A percentile compares a stretch with the other conserved stretches of the same genome.
phyloP scores from a whole-genome alignment of 2,113 vertebrate species.

The Labeo catla region DNA sequence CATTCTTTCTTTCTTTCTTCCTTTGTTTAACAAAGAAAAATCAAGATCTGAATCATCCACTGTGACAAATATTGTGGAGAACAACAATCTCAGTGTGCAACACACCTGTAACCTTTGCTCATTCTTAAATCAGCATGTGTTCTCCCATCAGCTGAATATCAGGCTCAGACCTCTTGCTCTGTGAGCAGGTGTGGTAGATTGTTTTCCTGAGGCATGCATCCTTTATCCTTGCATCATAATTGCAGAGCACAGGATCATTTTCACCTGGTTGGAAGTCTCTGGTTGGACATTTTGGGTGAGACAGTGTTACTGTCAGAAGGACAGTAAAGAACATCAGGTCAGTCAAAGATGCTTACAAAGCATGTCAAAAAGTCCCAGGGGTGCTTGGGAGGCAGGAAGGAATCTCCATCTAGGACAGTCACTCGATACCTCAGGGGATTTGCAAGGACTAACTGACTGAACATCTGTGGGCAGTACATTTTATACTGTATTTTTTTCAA shows the following conservation, averaged over 20 bases:
- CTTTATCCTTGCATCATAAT: slow-evolving; percentile 22
- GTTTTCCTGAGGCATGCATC: not conserved
- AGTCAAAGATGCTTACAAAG: slow-evolving; percentile 13
- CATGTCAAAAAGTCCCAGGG: slow-evolving; percentile 5
- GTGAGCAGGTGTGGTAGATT: slow-evolving; percentile 23
- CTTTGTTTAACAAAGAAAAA: not conserved
- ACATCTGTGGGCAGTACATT: not conserved
- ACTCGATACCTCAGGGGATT: slow-evolving; percentile 43
- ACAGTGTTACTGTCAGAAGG: not conserved
- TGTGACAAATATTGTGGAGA: not conserved
- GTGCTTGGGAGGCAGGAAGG: slow-evolving; percentile 34
- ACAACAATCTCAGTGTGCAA: not conserved
- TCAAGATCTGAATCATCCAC: not conserved
- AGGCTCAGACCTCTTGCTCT: slow-evolving; percentile 15
- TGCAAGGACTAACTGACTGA: slow-evolving; percentile 41
- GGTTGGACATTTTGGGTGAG: not conserved
- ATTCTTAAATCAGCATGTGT: slow-evolving; percentile 23
- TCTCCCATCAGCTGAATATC: not conserved
- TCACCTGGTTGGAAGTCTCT: not conserved
- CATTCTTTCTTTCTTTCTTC: not conserved
- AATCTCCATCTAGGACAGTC: slow-evolving; percentile 3
- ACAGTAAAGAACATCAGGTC: slow-evolving; percentile 22
- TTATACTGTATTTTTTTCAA: not conserved
- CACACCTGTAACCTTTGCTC: slow-evolving; percentile 10
- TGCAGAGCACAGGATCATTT: not conserved